These are phyloP conservation scores for Diorhabda carinulata DNA, from an alignment of 1,140 invertebrate species.

Conservation along the genomic window DNA sequence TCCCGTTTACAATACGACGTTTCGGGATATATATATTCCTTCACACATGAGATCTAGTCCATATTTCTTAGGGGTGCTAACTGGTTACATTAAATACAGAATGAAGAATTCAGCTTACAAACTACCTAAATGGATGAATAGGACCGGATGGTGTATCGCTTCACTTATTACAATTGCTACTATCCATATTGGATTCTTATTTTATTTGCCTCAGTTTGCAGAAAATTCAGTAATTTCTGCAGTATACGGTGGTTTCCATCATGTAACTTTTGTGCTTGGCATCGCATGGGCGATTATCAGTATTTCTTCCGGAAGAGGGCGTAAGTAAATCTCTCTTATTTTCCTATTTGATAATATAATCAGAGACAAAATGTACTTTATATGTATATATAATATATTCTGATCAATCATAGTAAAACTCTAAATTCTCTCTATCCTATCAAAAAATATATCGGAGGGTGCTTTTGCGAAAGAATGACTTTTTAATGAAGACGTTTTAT, in stretches of 20 bases:
- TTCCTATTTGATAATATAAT: no score
- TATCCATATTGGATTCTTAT: constrained; percentile 56
- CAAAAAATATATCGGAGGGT: no score
- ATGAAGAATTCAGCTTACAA: constrained; percentile 55
- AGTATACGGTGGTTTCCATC: constrained; percentile 61
- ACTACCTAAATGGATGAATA: constrained; percentile 23
- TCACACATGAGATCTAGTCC: constrained; percentile 65
- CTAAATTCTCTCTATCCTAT: no score
- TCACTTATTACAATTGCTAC: constrained; percentile 41
- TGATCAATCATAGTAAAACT: no score
- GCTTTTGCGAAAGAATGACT: no score
- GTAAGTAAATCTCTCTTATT: constrained; percentile 15
- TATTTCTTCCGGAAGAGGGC: constrained; percentile 28
- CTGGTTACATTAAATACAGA: constrained; percentile 58
- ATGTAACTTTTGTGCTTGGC: constrained; percentile 61
- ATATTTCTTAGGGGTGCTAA: constrained; percentile 61
- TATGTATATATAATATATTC: no score
- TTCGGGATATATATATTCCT: constrained; percentile 61
- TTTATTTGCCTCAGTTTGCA: constrained; percentile 57
- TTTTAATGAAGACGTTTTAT: no score
- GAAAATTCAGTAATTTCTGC: constrained; percentile 58
- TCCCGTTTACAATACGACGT: constrained; percentile 57
- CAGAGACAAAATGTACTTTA: no score
- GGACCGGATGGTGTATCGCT: constrained; percentile 39
- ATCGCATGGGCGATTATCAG: constrained; percentile 67